phyloP scores from a whole-genome alignment of 2,888 invertebrate species.

The Carabus problematicus region DNA sequence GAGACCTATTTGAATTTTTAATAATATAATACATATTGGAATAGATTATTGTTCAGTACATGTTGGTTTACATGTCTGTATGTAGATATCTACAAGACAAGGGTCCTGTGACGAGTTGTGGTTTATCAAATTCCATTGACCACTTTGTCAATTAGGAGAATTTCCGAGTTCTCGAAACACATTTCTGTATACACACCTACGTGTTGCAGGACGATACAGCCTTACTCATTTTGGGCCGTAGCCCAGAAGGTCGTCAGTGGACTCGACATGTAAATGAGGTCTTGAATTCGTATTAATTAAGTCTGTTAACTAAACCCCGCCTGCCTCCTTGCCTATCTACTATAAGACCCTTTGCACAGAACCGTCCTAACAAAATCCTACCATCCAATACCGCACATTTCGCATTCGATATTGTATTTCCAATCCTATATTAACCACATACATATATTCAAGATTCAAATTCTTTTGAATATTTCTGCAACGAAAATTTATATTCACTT shows the following conservation, averaged over 20 bases:
- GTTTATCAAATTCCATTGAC: slow-evolving; percentile 31
- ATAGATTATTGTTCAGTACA: too few relatives aligned
- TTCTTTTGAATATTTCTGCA: too few relatives aligned
- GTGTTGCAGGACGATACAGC: slow-evolving; percentile 22
- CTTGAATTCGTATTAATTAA: slow-evolving; percentile 57
- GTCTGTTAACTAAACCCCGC: slow-evolving; percentile 47
- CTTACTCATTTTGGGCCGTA: slow-evolving; percentile 21
- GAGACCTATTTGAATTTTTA: not conserved
- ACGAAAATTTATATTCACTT: too few relatives aligned
- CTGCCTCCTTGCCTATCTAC: slow-evolving; percentile 48
- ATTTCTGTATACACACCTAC: slow-evolving; percentile 18
- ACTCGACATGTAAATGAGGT: slow-evolving; percentile 54
- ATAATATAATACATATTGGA: not conserved
- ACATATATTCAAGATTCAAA: too few relatives aligned
- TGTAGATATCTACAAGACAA: too few relatives aligned
- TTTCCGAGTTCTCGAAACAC: slow-evolving; percentile 12
- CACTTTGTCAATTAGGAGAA: slow-evolving; percentile 35
- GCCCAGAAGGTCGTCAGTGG: slow-evolving; percentile 46
- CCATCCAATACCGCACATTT: too few relatives aligned
- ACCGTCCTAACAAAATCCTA: too few relatives aligned
- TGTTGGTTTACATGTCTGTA: too few relatives aligned
- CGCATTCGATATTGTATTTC: too few relatives aligned
- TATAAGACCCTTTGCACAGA: too few relatives aligned
- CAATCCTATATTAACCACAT: too few relatives aligned
- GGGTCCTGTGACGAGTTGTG: not conserved